Conservation (phyloP, 1,140 invertebrate species). For the Zaprionus taronus region DNA sequence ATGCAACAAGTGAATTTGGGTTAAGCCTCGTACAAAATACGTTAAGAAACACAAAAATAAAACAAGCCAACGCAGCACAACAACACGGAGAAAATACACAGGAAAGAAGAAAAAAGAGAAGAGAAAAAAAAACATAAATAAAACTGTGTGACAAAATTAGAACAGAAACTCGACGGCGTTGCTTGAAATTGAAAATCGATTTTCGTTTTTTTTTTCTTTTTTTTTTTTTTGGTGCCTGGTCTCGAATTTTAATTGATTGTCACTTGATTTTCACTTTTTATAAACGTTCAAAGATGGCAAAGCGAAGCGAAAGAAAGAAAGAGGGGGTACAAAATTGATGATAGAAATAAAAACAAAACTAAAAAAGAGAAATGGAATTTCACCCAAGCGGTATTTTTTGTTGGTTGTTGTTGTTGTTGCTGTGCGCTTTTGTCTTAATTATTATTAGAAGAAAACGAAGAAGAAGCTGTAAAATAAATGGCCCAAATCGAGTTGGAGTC, state of each 20-base stretch:
- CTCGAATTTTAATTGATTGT: slow-evolving; percentile 83
- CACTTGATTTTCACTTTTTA: slow-evolving; percentile 82
- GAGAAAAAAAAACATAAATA: slow-evolving; percentile 11
- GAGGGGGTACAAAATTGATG: slow-evolving; percentile 31
- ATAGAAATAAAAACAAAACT: slow-evolving; percentile 58
- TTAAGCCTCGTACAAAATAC: slow-evolving; percentile 67
- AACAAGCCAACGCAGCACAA: slow-evolving; percentile 55
- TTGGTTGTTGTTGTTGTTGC: slow-evolving; percentile 51
- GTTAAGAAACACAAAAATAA: slow-evolving; percentile 62
- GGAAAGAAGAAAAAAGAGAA: slow-evolving; percentile 12
- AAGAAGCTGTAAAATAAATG: slow-evolving; percentile 76
- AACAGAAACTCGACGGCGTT: slow-evolving; percentile 50
- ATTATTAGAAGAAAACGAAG: slow-evolving; percentile 65
- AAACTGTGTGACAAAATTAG: slow-evolving; percentile 74
- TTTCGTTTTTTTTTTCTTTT: slow-evolving; percentile 33
- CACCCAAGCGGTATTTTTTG: slow-evolving; percentile 70
- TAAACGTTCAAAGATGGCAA: slow-evolving; percentile 55
- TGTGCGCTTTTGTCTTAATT: slow-evolving; percentile 75
- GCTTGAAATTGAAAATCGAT: slow-evolving; percentile 61
- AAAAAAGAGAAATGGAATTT: slow-evolving; percentile 83
- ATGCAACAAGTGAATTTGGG: slow-evolving; percentile 82
- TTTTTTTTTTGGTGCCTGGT: slow-evolving; percentile 51
- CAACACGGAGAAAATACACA: slow-evolving; percentile 2
- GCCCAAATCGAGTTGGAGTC: slow-evolving; percentile 63
- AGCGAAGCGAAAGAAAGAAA: slow-evolving; percentile 14